Evolutionary conservation across 2,888 invertebrate genomes (phyloP).

Genomic region (Strigamia transsilvanica): DNA sequence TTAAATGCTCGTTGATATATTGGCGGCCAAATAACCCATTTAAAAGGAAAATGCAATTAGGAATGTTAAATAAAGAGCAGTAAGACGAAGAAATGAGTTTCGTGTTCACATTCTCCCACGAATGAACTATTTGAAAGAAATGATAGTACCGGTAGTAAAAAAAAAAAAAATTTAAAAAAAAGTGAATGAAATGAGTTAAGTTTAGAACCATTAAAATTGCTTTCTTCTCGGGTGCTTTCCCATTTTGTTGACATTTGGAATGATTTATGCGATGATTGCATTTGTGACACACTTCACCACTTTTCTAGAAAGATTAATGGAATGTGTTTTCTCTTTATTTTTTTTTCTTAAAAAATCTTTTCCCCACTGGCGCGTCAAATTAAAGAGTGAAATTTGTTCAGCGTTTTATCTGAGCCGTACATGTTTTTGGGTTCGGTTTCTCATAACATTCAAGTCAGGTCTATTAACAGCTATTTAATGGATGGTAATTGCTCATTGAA

Average conservation of each 20-base stretch:
- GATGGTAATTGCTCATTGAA: background rate
- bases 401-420: slow-evolving; percentile 12
- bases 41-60: slow-evolving; percentile 13
- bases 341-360: background rate
- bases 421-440: slow-evolving; percentile 33
- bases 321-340: slow-evolving; percentile 8
- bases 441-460: slow-evolving; percentile 2
- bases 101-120: background rate
- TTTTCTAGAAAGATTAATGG: slow-evolving; percentile 18
- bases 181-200: background rate
- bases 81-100: slow-evolving; percentile 1
- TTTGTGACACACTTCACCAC: slow-evolving; percentile 44
- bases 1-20: background rate
- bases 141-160: background rate
- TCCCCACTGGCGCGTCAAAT: slow-evolving; percentile 39
- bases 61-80: background rate
- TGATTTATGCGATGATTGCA: slow-evolving; percentile 44
- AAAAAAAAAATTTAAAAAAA: no score
- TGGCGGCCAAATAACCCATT: background rate
- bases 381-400: slow-evolving; percentile 18
- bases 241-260: slow-evolving; percentile 44
- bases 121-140: background rate
- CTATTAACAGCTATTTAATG: slow-evolving; percentile 20
- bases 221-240: slow-evolving; percentile 17
- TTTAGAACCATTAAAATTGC: slow-evolving; percentile 32